Percentiles rank a stretch among this genome's conserved stretches.
These are phyloP conservation scores for Chionodraco myersi DNA, from an alignment of 2,113 vertebrate species.

Conservation along the genomic window DNA sequence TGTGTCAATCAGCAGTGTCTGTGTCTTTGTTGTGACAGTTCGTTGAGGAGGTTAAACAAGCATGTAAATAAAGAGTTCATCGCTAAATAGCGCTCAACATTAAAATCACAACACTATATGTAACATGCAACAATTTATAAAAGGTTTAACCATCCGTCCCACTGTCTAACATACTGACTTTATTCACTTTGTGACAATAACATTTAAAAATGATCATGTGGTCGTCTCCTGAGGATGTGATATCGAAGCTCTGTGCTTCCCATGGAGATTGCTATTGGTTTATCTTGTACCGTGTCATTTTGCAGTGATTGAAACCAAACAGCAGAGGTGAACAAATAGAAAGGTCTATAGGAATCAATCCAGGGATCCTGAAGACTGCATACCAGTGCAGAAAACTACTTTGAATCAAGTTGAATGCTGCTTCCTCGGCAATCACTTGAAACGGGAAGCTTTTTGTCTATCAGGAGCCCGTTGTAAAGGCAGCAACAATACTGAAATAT, in stretches of 20 bases:
- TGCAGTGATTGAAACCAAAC: constrained; percentile 50
- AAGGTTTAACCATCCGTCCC: too few relatives aligned
- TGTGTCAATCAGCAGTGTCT: too few relatives aligned
- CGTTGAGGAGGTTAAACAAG: too few relatives aligned
- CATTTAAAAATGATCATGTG: constrained; percentile 11
- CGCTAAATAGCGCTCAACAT: too few relatives aligned
- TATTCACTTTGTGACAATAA: neutral
- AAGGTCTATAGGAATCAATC: constrained; percentile 9
- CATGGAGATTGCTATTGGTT: constrained; percentile 35
- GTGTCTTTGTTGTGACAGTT: too few relatives aligned
- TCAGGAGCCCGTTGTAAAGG: constrained; percentile 5
- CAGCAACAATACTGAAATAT: constrained; percentile 20
- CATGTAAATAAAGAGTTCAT: too few relatives aligned
- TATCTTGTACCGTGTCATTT: constrained; percentile 39
- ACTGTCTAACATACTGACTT: too few relatives aligned
- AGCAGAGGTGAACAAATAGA: constrained; percentile 36
- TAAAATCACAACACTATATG: too few relatives aligned
- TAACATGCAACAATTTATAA: too few relatives aligned
- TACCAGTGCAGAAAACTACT: constrained; percentile 2
- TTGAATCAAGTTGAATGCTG: constrained; percentile 16
- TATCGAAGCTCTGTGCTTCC: constrained; percentile 18
- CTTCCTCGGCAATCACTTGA: constrained; percentile 50
- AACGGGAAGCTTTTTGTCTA: constrained; percentile 1
- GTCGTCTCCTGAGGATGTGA: constrained; percentile 15
- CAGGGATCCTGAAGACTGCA: neutral